Percentiles rank a stretch among this genome's conserved stretches.
Conservation (phyloP, 2,797 vertebrate genomes). For the Iguana delicatissima region DNA sequence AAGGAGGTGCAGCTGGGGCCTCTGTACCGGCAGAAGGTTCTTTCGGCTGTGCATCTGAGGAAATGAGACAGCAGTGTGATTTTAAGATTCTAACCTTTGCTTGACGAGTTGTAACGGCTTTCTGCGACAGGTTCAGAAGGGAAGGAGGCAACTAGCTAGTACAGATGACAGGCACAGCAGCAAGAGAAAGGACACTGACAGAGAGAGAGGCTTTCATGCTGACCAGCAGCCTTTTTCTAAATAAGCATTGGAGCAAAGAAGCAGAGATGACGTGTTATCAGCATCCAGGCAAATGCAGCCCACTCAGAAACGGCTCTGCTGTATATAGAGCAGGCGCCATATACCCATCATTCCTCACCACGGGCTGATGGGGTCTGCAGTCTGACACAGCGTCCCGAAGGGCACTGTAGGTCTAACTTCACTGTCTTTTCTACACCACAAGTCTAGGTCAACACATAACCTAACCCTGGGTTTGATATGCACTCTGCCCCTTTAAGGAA, state of each 20-base stretch:
- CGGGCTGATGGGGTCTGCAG: too few species aligned
- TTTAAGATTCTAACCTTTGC: neutral
- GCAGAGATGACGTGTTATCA: too few species aligned
- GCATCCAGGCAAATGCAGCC: neutral
- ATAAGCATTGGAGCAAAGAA: neutral
- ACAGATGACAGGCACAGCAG: neutral
- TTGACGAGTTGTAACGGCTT: neutral
- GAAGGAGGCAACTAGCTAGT: neutral
- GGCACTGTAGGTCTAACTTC: too few species aligned
- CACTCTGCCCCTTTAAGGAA: neutral
- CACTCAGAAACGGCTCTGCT: neutral
- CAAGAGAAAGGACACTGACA: neutral
- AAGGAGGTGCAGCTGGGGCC: constrained; percentile 5
- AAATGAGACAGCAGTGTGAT: constrained; percentile 7
- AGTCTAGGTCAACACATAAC: too few species aligned
- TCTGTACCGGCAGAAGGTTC: constrained; percentile 11
- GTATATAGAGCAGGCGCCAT: neutral
- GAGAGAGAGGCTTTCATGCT: neutral
- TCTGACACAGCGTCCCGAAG: too few species aligned
- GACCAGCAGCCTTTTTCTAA: neutral
- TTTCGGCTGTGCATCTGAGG: constrained; percentile 59
- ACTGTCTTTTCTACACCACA: too few species aligned
- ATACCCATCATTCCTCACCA: too few species aligned
- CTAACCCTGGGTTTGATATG: neutral
- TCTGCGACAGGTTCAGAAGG: too few species aligned